These are phyloP conservation scores for Geococcyx californianus DNA, from an alignment of 2,113 vertebrate species.

Conservation along the genomic window DNA sequence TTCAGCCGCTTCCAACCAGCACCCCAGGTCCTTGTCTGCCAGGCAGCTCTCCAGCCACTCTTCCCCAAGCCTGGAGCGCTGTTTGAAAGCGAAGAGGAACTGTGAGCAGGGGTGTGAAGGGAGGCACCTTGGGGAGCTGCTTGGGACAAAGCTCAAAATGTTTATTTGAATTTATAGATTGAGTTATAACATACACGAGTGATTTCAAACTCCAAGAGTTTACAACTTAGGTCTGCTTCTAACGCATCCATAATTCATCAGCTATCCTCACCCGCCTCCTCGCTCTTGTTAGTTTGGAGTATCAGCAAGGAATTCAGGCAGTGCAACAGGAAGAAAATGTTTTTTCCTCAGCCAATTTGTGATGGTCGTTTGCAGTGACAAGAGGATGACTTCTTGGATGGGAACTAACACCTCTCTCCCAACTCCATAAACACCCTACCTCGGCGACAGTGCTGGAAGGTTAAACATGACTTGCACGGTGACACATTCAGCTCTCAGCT, in stretches of 20 bases:
- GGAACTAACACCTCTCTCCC: conserved; percentile 11
- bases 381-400: neutral
- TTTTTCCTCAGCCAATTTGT: conserved; percentile 18
- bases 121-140: neutral
- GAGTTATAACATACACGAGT: neutral
- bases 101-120: neutral
- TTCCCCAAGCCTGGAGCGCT: no score
- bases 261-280: neutral
- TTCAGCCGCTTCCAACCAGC: no score
- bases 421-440: neutral
- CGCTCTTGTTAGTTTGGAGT: neutral
- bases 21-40: no score
- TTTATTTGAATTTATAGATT: neutral
- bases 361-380: neutral
- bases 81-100: neutral
- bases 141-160: neutral
- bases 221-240: neutral
- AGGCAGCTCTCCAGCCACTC: no score
- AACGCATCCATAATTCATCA: conserved; percentile 5
- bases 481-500: conserved; percentile 19
- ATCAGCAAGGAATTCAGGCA: neutral
- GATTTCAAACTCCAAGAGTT: conserved; percentile 7
- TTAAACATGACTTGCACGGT: conserved; percentile 12
- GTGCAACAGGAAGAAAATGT: neutral
- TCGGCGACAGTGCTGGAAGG: neutral